A percentile compares a stretch with the other conserved stretches of the same genome.
Conservation (phyloP, 35 echinoderm and acorn worm species). For the Holothuria glaberrima region DNA sequence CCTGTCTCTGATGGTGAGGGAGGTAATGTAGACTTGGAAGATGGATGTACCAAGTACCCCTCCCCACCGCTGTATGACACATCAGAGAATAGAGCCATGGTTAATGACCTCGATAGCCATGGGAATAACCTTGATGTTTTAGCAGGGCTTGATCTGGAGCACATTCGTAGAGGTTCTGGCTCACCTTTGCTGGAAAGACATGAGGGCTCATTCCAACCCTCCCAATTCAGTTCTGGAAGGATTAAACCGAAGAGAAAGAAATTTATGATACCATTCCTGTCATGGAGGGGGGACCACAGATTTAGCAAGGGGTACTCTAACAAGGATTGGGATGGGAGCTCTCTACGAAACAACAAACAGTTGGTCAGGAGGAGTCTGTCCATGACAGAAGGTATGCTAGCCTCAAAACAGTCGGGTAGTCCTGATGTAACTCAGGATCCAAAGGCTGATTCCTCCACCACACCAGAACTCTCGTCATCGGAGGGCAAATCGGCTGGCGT, state of each 20-base stretch:
- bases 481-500: neutral
- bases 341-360: slow-evolving; percentile 4
- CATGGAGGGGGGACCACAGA: slow-evolving; percentile 35
- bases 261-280: slow-evolving; percentile 46
- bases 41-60: neutral
- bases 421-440: neutral
- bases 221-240: neutral
- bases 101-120: neutral
- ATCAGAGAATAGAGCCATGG: neutral
- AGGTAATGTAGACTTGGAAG: neutral
- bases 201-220: neutral
- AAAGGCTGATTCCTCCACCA: neutral
- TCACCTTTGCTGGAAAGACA: slow-evolving; percentile 70
- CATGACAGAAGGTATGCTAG: slow-evolving; percentile 39
- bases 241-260: slow-evolving; percentile 24
- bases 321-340: slow-evolving; percentile 46
- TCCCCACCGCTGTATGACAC: slow-evolving; percentile 14
- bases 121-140: slow-evolving; percentile 16
- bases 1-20: slow-evolving; percentile 4
- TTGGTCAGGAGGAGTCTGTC: slow-evolving; percentile 35
- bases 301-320: slow-evolving; percentile 24
- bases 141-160: slow-evolving; percentile 14
- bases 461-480: slow-evolving; percentile 30
- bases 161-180: slow-evolving; percentile 59
- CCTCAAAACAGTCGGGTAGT: neutral